Percentiles rank a stretch among this genome's conserved stretches.
phyloP scores from a whole-genome alignment of 2,888 invertebrate species.

The Cryptocephalus primarius region DNA sequence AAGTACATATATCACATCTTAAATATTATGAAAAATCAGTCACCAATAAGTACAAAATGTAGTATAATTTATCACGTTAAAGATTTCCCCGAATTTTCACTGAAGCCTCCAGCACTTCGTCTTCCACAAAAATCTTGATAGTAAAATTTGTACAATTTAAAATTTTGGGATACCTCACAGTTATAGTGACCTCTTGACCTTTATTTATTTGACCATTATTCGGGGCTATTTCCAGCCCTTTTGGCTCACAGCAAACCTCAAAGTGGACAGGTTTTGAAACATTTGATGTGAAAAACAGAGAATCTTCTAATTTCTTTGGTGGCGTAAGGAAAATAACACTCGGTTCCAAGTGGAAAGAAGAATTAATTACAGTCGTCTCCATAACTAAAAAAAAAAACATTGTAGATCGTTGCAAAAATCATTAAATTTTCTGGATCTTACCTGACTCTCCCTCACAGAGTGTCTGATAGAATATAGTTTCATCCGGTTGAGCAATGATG shows the following conservation, averaged over 20 bases:
- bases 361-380: background rate
- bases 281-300: background rate
- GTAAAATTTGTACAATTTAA: no score
- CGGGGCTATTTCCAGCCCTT: background rate
- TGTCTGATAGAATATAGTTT: constrained; percentile 30
- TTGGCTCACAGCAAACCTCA: background rate
- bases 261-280: background rate
- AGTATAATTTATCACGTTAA: no score
- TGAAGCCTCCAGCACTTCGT: no score
- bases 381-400: background rate
- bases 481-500: constrained; percentile 26
- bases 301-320: background rate
- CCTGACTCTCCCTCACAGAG: constrained; percentile 17
- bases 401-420: background rate
- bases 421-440: background rate
- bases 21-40: no score
- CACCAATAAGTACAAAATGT: no score
- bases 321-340: background rate
- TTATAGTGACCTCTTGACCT: no score
- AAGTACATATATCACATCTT: no score
- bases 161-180: no score
- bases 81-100: no score
- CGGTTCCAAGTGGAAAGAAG: background rate
- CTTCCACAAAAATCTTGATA: no score
- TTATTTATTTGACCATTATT: no score